Conservation (phyloP, 2,113 vertebrate genomes). For the Coptodon bakossiorum region DNA sequence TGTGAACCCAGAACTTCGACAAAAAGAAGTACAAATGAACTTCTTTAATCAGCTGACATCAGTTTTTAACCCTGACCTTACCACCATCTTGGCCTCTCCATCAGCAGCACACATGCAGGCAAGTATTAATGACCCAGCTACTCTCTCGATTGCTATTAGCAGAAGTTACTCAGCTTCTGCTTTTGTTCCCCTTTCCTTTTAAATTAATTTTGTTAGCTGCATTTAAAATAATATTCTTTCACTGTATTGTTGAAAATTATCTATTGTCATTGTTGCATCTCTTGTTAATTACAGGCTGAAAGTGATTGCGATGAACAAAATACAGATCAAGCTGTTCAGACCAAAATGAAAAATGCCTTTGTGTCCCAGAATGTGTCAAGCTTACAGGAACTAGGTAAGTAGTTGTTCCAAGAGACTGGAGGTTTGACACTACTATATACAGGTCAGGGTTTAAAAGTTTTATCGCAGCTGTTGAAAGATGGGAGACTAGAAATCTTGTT, state of each 20-base stretch:
- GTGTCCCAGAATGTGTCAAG: constrained; percentile 97
- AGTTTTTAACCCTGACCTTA: constrained; percentile 91
- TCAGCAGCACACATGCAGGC: constrained; percentile 78
- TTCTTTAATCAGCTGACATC: constrained; percentile 96
- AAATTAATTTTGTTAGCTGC: neutral
- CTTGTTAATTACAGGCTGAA: constrained; percentile 72
- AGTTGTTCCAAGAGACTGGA: neutral
- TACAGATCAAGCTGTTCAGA: constrained; percentile 83
- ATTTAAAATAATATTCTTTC: neutral
- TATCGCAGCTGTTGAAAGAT: neutral
- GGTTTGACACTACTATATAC: neutral
- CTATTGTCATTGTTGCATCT: neutral
- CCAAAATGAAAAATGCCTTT: constrained; percentile 95
- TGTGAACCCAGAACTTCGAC: constrained; percentile 88
- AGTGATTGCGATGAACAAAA: constrained; percentile 87
- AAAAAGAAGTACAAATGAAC: constrained; percentile 98
- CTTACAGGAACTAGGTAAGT: constrained; percentile 94
- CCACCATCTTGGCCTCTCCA: constrained; percentile 69
- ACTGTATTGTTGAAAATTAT: neutral
- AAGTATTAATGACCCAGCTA: neutral
- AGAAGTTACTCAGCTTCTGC: neutral
- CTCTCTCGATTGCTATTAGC: neutral
- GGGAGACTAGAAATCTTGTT: neutral
- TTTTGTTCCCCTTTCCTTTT: neutral
- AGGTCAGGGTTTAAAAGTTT: neutral